Evolutionary conservation across 2,888 invertebrate genomes (phyloP).

Genomic region (Brassicogethes aeneus): DNA sequence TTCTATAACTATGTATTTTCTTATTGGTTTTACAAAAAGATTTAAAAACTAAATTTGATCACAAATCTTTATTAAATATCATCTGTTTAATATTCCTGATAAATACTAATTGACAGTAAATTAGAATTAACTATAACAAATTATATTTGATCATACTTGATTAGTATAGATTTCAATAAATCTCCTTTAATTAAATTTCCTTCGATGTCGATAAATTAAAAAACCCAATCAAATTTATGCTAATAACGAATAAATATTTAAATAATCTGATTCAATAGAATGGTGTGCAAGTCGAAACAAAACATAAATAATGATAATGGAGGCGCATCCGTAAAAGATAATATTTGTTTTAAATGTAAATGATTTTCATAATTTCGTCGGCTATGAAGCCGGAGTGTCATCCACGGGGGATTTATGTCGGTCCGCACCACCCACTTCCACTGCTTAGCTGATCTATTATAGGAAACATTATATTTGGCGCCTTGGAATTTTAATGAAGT

Average conservation of each 20-base stretch:
- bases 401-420: slow-evolving; percentile 32
- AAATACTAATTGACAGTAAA: too few species aligned
- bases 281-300: neutral
- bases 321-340: neutral
- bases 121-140: too few species aligned
- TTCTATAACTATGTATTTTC: too few species aligned
- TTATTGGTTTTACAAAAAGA: too few species aligned
- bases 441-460: slow-evolving; percentile 31
- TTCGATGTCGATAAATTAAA: neutral
- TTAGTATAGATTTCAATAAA: neutral
- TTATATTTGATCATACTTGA: too few species aligned
- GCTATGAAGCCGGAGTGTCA: slow-evolving; percentile 28
- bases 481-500: slow-evolving; percentile 32
- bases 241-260: neutral
- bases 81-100: too few species aligned
- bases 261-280: neutral
- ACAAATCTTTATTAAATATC: too few species aligned
- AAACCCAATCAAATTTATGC: neutral
- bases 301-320: neutral
- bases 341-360: slow-evolving; percentile 30
- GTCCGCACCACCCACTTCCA: slow-evolving; percentile 34
- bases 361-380: slow-evolving; percentile 32
- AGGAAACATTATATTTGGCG: slow-evolving; percentile 31
- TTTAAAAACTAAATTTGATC: too few species aligned
- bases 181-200: neutral